Evolutionary conservation across 37 sponge, comb jelly and placozoan genomes (phyloP).

Genomic region (Beroe forskalii): DNA sequence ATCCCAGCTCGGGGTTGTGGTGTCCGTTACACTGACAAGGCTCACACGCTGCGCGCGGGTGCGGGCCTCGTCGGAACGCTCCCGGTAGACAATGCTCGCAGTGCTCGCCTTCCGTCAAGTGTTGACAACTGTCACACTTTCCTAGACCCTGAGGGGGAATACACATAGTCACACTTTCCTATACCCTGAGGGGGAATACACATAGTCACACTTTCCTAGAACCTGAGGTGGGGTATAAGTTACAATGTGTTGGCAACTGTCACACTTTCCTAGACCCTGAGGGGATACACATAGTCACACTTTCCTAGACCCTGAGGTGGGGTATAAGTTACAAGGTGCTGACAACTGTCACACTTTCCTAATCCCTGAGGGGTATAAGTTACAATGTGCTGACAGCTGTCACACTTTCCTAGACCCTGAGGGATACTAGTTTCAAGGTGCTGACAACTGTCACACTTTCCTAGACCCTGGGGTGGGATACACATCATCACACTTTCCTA

Average conservation of each 20-base stretch:
- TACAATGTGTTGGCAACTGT: background rate
- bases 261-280: too few relatives aligned
- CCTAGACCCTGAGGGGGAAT: slow-evolving; percentile 28
- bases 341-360: background rate
- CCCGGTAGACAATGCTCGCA: slow-evolving; percentile 10
- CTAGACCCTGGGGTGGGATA: slow-evolving; percentile 11
- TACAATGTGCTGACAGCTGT: background rate
- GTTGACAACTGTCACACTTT: background rate
- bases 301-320: slow-evolving; percentile 19
- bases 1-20: background rate
- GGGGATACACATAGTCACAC: too few relatives aligned
- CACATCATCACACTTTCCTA: too few relatives aligned
- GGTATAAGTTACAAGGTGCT: slow-evolving; percentile 18
- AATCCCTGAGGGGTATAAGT: background rate
- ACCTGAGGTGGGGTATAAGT: background rate
- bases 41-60: background rate
- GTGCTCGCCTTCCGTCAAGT: background rate
- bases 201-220: too few relatives aligned
- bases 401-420: slow-evolving; percentile 29
- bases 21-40: slow-evolving; percentile 55
- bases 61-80: background rate
- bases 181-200: too few relatives aligned
- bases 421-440: background rate
- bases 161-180: too few relatives aligned
- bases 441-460: background rate